Percentiles rank a stretch among this genome's conserved stretches.
These are phyloP conservation scores for Chaetophractus vellerosus DNA, from an alignment of 2,797 vertebrate genomes.

Conservation along the genomic window DNA sequence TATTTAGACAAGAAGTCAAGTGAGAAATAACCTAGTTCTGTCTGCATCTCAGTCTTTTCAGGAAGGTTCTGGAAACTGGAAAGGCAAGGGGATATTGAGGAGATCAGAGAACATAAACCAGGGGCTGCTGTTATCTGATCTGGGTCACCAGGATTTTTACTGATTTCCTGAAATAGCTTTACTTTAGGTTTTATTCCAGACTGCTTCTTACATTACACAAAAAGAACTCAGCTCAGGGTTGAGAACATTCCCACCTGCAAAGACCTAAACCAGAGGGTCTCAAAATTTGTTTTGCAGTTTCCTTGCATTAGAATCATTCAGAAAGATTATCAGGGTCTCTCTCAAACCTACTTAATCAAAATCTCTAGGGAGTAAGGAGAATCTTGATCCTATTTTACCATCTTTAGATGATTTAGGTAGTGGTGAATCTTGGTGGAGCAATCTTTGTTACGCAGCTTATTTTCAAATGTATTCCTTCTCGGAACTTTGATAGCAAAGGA, in stretches of 20 bases:
- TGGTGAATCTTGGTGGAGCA: background rate
- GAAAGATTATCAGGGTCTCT: background rate
- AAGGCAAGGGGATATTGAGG: background rate
- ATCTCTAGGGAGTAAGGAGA: background rate
- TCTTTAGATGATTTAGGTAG: background rate
- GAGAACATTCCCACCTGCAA: background rate
- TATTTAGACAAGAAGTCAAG: background rate
- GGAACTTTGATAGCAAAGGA: background rate
- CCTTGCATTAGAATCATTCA: background rate
- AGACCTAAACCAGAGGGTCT: background rate
- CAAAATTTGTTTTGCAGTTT: background rate
- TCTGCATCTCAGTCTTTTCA: background rate
- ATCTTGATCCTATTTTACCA: background rate
- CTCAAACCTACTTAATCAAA: background rate
- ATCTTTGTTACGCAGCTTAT: background rate
- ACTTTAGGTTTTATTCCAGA: constrained; percentile 3
- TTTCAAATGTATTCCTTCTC: background rate
- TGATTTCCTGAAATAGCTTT: constrained; percentile 37
- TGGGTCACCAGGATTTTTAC: background rate
- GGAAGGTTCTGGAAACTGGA: background rate
- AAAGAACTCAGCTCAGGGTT: background rate
- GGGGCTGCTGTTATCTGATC: background rate
- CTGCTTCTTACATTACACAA: background rate
- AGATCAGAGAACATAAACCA: background rate
- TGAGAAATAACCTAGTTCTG: background rate